Evolutionary conservation across 1,140 invertebrate species (phyloP), one percentile per base, ranked within the genome.

Genomic region (Habropoda laboriosa): DNA sequence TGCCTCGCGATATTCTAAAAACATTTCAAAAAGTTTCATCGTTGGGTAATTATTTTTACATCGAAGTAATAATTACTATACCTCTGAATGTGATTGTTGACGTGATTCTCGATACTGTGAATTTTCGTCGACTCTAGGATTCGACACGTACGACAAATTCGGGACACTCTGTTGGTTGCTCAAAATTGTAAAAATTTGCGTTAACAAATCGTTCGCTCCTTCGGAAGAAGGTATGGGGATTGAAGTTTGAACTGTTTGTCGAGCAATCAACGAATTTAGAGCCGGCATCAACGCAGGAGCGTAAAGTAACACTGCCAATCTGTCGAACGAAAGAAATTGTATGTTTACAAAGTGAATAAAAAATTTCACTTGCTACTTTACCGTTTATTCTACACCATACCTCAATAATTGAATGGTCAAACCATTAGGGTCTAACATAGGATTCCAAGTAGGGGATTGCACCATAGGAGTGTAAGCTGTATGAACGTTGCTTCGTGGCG

Each of bases 341-440:
- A 38, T n/a, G n/a, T n/a, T n/a, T n/a, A 40, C 10, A 58, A 27
- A 58, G 27, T 51, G 12, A 16, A 24, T 27, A 5, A 60, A 40
- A 60, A 49, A 35, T 32, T 21, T 18, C 16, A 24, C 10, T 55
- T 10, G 21, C 21, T 40, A 27, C 40, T 40, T 10, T 30, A 45
- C 24, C 6, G 1, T 18, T 10, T 16, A 16, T 58, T 5, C 16
- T 47, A 27, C 73, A 83, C 16, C 53, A 27, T 79, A 83, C 82
- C 81, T 82, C 6, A 82, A 27, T 21, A 84, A 55, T n/a, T 79
- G 82, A 55, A 83, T 79, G 24, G 81, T 79, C 10, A 83, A 42
- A 45, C 47, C 47, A 24, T 72, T 84, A 3, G 81, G 70, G 47
- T 84, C 82, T 42, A 74, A 64, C 49, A 68, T 30, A 4, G 75